Evolutionary conservation across 2,113 vertebrate genomes (phyloP), one percentile per base, ranked within the genome.

Genomic region (Larimichthys polyactis): DNA sequence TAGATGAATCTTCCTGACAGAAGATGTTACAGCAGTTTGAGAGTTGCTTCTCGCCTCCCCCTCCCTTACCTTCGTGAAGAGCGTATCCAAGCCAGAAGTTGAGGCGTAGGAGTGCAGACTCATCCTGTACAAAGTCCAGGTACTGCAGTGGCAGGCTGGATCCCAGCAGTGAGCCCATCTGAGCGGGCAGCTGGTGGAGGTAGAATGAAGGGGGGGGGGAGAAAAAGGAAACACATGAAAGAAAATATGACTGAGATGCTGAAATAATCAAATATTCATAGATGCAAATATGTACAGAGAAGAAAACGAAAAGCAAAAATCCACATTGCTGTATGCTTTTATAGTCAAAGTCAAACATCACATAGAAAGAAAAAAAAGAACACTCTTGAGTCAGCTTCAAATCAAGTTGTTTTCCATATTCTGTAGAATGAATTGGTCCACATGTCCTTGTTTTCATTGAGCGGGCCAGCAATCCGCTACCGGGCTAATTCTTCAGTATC

Each of bases 101-200:
- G 11, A 98, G 94, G 71, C 98, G 96, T 81, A 98, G 91, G 87
- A 96, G 93, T 83, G 97, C 27, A 1, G 96, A 95, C 79, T 98
- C 97, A 76, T 99, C 97, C 93, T 90, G 96, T 63, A 97, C 84
- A 82, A 96, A 98, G 82, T 98, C 97, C 79, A 99, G 90, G 86
- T 97, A 98, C 76, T 98, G 97, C 85, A 99, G 96, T 0, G 97
- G 88, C 71, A 98, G 91, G 67, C 95, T 94, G 75, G 92, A 97
- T 55, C 94, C 94, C 67, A 99, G 87, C 84, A 99, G 95, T 27
- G 97, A 98, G 58, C 97, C 97, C 96, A 99, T 98, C 94, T 96
- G 97, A 81, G 97, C 95, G 15, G 98, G 98, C 81, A 99, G 95
- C 98, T 99, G 91, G 73, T 90, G 88, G 65, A 74, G 88, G 48